Evolutionary conservation across 2,888 invertebrate species (phyloP).

Genomic region (Caenorhabditis zanzibari): DNA sequence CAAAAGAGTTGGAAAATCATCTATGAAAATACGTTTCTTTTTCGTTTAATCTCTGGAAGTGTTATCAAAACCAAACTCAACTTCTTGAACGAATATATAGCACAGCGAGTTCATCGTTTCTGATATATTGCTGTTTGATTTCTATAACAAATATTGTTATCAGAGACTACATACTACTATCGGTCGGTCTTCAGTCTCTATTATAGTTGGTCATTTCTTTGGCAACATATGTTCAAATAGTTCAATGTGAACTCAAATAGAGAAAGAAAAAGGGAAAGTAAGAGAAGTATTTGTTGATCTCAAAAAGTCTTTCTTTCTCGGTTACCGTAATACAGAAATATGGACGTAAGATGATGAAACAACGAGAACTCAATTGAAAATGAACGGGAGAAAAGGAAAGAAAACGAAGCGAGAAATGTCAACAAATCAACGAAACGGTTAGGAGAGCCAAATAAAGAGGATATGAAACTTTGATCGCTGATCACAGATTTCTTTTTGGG

Average conservation of each 20-base stretch:
- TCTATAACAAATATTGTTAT: slow-evolving; percentile 15
- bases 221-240: slow-evolving; percentile 27
- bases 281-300: slow-evolving; percentile 30
- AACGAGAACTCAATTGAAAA: slow-evolving; percentile 7
- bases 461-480: neutral
- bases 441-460: slow-evolving; percentile 23
- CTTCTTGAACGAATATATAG: neutral
- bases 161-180: slow-evolving; percentile 17
- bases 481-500: neutral
- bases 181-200: neutral
- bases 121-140: slow-evolving; percentile 1
- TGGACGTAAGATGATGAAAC: slow-evolving; percentile 8
- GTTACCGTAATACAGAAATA: slow-evolving; percentile 10
- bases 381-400: slow-evolving; percentile 3
- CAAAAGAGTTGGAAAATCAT: too few species aligned
- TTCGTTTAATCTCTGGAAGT: too few species aligned
- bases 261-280: neutral
- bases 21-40: too few species aligned
- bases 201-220: slow-evolving; percentile 13
- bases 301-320: slow-evolving; percentile 10
- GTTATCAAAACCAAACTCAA: neutral
- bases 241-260: neutral
- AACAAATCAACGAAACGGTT: slow-evolving; percentile 32
- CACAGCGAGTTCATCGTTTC: neutral
- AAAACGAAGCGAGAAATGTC: slow-evolving; percentile 1